Evolutionary conservation across 2,797 vertebrate species (phyloP).

Genomic region (Muscicapa striata): DNA sequence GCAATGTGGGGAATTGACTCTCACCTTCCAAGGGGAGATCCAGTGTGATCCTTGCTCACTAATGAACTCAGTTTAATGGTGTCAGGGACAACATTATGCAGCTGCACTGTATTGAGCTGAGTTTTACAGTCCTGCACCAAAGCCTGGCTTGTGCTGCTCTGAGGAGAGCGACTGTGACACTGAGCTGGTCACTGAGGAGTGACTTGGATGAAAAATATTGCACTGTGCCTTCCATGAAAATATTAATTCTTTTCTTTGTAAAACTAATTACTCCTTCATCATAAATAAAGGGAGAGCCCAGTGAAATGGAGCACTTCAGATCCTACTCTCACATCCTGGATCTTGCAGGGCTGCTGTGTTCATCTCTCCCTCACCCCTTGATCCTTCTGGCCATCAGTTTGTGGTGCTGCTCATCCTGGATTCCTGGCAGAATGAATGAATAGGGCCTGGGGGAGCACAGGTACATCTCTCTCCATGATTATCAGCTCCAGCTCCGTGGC

Average conservation of each 20-base stretch:
- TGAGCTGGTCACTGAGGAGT: not conserved
- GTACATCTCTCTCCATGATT: not conserved
- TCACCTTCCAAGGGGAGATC: not conserved
- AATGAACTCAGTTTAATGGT: conserved; percentile 37
- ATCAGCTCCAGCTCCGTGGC: conserved; percentile 59
- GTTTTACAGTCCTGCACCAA: not conserved
- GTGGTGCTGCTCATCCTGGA: conserved; percentile 17
- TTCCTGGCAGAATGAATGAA: conserved; percentile 47
- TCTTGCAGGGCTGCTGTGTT: conserved; percentile 12
- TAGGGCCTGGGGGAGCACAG: conserved; percentile 48
- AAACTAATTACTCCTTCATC: not conserved
- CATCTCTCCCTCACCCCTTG: conserved; percentile 9
- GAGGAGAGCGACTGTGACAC: fast-evolving
- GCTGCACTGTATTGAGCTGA: not conserved
- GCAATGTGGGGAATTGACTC: not conserved
- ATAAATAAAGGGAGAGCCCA: conserved; percentile 6
- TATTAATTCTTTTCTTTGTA: not conserved
- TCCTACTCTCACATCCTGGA: not conserved
- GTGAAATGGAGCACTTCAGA: conserved; percentile 24
- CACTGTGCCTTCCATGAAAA: not conserved
- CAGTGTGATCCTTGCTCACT: conserved; percentile 33
- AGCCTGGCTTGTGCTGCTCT: not conserved
- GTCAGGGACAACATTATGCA: not conserved
- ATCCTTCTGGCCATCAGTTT: conserved; percentile 54
- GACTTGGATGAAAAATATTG: not conserved